Evolutionary conservation across 1,140 invertebrate genomes (phyloP), one percentile per base, ranked within the genome.

Genomic region (Saccostrea glomerata): DNA sequence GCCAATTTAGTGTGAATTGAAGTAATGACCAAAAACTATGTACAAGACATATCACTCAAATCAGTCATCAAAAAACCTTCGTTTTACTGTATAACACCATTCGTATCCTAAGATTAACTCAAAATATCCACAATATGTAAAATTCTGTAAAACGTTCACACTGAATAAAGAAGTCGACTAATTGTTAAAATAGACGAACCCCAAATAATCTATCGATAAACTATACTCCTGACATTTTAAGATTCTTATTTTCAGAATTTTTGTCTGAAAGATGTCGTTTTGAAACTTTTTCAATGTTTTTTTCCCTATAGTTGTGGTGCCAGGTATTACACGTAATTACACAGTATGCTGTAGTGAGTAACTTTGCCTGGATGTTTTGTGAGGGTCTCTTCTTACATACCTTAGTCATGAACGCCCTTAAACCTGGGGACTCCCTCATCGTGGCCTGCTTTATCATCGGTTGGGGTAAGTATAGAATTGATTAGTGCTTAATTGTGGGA

Each of bases 311-410:
- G 97, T 93, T 96, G 0, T 97, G 97, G 95, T 99, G 98, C 94
- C 97, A 97, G 89, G 95, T 96, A 2, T 95, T 99, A 1, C 97
- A 99, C 95, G 96, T 98, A 4, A 92, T 97, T 20, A 96, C 98
- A 13, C 97, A 98, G 92, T 99, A 98, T 95, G 98, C 98, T 92
- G 96, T 98, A 82, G 96, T 98, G 47, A 98, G 97, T 86, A 99
- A 98, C 95, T 99, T 99, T 95, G 97, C 98, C 88, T 99, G 98
- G 98, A 95, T 95, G 94, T 95, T 95, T 87, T 95, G 94, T 86
- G 94, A 95, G 88, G 98, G 98, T 0, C 96, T 99, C 55, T 99
- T 99, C 95, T 96, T 99, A 77, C 98, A 99, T 94, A 98, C 98
- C 0, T 96, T 99, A 85, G 96, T 99, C 1, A 98, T 98, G 0